Evolutionary conservation across 1,140 invertebrate genomes (phyloP).

Genomic region (Pseudomyrmex cubaensis): DNA sequence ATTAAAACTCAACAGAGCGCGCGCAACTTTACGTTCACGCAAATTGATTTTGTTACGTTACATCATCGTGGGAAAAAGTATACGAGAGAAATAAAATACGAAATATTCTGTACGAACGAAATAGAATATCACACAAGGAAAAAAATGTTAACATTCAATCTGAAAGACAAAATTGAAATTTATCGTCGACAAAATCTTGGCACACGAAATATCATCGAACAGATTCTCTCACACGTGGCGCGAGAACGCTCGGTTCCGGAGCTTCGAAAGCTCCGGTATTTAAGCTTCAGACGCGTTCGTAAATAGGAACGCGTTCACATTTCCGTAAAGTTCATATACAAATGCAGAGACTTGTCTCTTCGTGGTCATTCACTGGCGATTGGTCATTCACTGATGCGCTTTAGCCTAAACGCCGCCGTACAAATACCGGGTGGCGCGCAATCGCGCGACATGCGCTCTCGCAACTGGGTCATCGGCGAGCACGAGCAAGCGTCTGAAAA

Average conservation of each 20-base stretch:
- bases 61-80: not conserved
- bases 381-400: slow-evolving; percentile 47
- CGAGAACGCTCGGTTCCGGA: too few relatives aligned
- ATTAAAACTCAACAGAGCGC: not conserved
- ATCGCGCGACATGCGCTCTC: slow-evolving; percentile 80
- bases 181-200: too few relatives aligned
- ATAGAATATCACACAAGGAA: too few relatives aligned
- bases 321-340: not conserved
- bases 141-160: too few relatives aligned
- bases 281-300: too few relatives aligned
- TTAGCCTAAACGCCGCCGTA: slow-evolving; percentile 71
- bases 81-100: too few relatives aligned
- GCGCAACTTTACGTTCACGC: not conserved
- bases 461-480: slow-evolving; percentile 80
- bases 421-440: slow-evolving; percentile 75
- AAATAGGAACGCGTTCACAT: not conserved
- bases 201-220: too few relatives aligned
- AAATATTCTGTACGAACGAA: too few relatives aligned
- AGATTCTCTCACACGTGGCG: too few relatives aligned
- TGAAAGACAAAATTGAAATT: too few relatives aligned
- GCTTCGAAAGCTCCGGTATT: too few relatives aligned
- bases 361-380: slow-evolving; percentile 39
- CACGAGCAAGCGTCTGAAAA: slow-evolving; percentile 74
- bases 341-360: not conserved
- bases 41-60: slow-evolving; percentile 18